Conservation (phyloP, 2,888 invertebrate genomes). For the Atrina japonica region DNA sequence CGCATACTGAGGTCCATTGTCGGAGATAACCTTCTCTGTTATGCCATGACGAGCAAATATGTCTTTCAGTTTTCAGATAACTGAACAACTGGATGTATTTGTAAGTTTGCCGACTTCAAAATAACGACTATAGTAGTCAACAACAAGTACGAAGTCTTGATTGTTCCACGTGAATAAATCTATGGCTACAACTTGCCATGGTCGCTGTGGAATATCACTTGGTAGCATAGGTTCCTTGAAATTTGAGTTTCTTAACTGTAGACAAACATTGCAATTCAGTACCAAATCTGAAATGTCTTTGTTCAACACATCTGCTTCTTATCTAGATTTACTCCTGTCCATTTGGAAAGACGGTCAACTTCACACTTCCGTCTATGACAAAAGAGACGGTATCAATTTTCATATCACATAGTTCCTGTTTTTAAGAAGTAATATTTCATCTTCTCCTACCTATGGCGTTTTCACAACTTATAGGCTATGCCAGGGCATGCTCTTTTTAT, state of each 20-base stretch:
- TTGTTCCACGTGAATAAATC: slow-evolving; percentile 49
- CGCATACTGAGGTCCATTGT: slow-evolving; percentile 51
- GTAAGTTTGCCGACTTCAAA: slow-evolving; percentile 44
- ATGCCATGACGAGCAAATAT: slow-evolving; percentile 50
- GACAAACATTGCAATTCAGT: slow-evolving; percentile 33
- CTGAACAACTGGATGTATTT: slow-evolving; percentile 32
- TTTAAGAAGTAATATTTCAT: too few species aligned
- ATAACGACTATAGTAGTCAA: slow-evolving; percentile 49
- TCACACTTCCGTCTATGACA: too few species aligned
- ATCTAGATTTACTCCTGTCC: too few species aligned
- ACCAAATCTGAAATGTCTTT: too few species aligned
- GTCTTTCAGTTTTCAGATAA: slow-evolving; percentile 41
- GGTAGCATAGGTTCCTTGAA: slow-evolving; percentile 47
- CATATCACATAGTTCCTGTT: too few species aligned
- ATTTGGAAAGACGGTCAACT: too few species aligned
- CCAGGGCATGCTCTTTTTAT: too few species aligned
- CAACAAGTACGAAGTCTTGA: slow-evolving; percentile 42
- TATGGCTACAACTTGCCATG: slow-evolving; percentile 46
- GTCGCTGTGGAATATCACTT: slow-evolving; percentile 38
- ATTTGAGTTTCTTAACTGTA: slow-evolving; percentile 39
- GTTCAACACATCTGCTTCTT: too few species aligned
- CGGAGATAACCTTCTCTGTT: slow-evolving; percentile 27
- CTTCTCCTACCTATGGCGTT: too few species aligned
- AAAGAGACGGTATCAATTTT: too few species aligned
- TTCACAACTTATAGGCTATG: too few species aligned